Base-by-base conservation (phyloP, 2,113 vertebrate genomes). In the Upupa epops region DNA sequence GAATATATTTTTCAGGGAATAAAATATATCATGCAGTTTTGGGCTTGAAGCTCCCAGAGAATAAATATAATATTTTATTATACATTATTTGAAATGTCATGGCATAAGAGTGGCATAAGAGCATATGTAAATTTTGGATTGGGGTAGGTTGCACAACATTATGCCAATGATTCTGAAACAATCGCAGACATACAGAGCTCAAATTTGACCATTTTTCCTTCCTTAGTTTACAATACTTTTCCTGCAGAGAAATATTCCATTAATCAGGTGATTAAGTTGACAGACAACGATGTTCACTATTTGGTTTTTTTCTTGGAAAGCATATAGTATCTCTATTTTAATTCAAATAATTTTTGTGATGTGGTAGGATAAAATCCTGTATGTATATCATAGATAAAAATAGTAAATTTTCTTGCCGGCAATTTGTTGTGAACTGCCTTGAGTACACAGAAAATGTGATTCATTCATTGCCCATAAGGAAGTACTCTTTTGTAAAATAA, bases 401-500 rank as follows among this genome's bases (percentile, higher is more conserved):
- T 36, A 18, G 7, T 56, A n/a, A 28, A 45, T 82, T 88, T 70
- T 87, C 15, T 59, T 76, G 61, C 58, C 65, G 89, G 14, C 31
- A 58, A 5, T 83, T 78, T 83, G 10, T 58, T 77, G 17, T 58
- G 71, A 84, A 31, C 18, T 84, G 21, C 16, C 49, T 85, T 82
- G 24, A 4, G 11, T 61, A 49, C 21, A 71, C 7, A 86, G 32
- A 42, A 68, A 55, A 77, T 78, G 28, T 77, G 8, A 58, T 63
- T 83, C 46, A 71, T 1, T 28, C 3, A 3, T 73, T 13, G 0
- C 11, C 25, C 74, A 5, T n/a, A 60, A 94, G 34, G 21, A 86
- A 55, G 20, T 51, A 64, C 17, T 76, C 26, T 78, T 93, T 93
- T 80, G 83, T 73, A 93, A 96, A 96, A 89, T 94, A 96, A 95